Percentiles rank a stretch among this genome's conserved stretches.
Conservation (phyloP, 2,888 invertebrate species). For the Melinaea marsaeus region DNA sequence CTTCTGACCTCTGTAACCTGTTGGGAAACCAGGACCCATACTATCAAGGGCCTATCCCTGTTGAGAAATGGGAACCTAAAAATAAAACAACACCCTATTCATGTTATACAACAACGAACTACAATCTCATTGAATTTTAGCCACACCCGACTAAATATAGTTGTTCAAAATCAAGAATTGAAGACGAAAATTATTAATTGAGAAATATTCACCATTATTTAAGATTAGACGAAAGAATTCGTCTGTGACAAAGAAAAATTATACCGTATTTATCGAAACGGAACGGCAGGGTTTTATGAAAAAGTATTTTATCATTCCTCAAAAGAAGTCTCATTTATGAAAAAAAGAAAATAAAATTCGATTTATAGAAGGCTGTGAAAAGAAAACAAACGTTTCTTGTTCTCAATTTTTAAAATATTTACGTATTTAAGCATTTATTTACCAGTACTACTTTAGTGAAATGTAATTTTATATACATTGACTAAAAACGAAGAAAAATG, state of each 20-base stretch:
- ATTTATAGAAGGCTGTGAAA: conserved; percentile 5
- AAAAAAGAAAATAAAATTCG: conserved; percentile 16
- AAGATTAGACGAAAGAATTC: conserved; percentile 17
- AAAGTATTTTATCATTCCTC: conserved; percentile 20
- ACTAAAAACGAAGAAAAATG: conserved; percentile 15
- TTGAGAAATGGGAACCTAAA: conserved; percentile 26
- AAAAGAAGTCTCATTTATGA: conserved; percentile 13
- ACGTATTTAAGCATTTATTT: too few relatives aligned
- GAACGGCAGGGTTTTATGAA: conserved; percentile 18
- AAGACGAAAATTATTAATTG: conserved; percentile 19
- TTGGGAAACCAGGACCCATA: conserved; percentile 18
- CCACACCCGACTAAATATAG: conserved; percentile 16
- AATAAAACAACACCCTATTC: conserved; percentile 19
- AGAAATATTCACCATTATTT: conserved; percentile 11
- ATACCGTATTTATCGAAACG: conserved; percentile 22
- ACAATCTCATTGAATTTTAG: conserved; percentile 19
- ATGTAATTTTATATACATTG: conserved; percentile 20
- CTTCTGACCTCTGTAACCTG: conserved; percentile 18
- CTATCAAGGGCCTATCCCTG: conserved; percentile 23
- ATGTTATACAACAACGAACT: conserved; percentile 23
- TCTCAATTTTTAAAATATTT: neutral
- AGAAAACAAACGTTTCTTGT: conserved; percentile 14
- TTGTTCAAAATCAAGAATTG: conserved; percentile 10
- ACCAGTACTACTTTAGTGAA: neutral
- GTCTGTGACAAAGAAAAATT: conserved; percentile 19